phyloP scores from a whole-genome alignment of 2,797 vertebrate species.

The Vipera latastei region DNA sequence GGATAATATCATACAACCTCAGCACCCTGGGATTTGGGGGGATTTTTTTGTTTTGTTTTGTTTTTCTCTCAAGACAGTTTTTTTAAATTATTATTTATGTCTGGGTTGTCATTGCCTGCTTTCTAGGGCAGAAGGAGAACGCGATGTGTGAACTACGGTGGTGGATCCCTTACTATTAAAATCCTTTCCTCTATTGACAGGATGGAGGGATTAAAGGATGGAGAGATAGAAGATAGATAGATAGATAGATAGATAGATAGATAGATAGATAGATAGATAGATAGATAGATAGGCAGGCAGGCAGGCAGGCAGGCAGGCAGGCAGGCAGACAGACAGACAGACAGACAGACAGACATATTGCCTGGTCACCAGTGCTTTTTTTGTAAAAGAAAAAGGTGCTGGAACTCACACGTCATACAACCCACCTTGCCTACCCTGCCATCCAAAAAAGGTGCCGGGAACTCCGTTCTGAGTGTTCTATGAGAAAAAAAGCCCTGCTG shows the following conservation, averaged over 20 bases:
- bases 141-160: background rate
- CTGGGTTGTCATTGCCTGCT: background rate
- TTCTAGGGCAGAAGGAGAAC: background rate
- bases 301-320: too few relatives aligned
- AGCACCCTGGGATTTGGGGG: background rate
- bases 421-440: too few relatives aligned
- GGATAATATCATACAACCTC: background rate
- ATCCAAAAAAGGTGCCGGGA: too few relatives aligned
- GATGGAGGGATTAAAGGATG: background rate
- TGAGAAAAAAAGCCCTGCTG: background rate
- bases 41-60: background rate
- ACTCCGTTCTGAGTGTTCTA: too few relatives aligned
- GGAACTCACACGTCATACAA: too few relatives aligned
- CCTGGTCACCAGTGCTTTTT: too few relatives aligned
- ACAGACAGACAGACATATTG: too few relatives aligned
- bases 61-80: background rate
- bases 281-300: too few relatives aligned
- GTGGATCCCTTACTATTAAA: background rate
- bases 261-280: fast-evolving
- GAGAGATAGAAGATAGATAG: background rate
- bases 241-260: too few relatives aligned
- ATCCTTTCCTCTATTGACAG: background rate
- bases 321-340: too few relatives aligned
- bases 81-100: background rate
- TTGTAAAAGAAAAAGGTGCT: too few relatives aligned